These are phyloP conservation scores for Acrocyrtus sp. DNA, from an alignment of 2,888 invertebrate species.

Conservation along the genomic window DNA sequence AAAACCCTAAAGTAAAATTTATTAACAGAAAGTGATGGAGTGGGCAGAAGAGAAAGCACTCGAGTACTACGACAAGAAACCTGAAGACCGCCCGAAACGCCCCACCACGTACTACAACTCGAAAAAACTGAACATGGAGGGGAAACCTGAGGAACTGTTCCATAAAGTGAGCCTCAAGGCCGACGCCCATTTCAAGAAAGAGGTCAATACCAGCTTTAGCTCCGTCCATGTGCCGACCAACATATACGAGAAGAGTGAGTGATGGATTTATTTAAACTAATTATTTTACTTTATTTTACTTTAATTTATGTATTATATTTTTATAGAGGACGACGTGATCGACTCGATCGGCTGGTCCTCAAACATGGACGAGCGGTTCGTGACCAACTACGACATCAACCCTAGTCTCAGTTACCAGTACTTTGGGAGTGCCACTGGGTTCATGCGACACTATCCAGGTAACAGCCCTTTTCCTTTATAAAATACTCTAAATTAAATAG, in stretches of 20 bases:
- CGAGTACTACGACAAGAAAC: constrained; percentile 42
- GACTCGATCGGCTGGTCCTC: constrained; percentile 94
- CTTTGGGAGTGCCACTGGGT: constrained; percentile 93
- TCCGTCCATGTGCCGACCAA: constrained; percentile 95
- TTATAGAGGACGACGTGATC: constrained; percentile 79
- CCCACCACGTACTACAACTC: constrained; percentile 77
- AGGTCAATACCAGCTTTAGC: constrained; percentile 66
- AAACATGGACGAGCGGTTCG: constrained; percentile 83
- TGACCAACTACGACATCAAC: constrained; percentile 85
- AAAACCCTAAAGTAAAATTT: too few species aligned
- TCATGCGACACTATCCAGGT: constrained; percentile 95
- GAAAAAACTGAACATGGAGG: constrained; percentile 74
- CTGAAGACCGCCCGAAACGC: constrained; percentile 26
- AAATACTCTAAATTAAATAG: not conserved
- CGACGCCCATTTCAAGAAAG: constrained; percentile 47
- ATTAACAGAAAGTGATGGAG: constrained; percentile 54
- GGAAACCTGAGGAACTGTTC: constrained; percentile 65
- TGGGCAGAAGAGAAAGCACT: constrained; percentile 57
- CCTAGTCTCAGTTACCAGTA: constrained; percentile 97
- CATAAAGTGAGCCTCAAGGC: constrained; percentile 52
- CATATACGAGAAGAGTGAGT: constrained; percentile 82
- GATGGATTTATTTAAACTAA: not conserved
- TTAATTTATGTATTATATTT: constrained; percentile 6
- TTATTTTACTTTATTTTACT: constrained; percentile 1
- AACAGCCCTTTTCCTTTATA: constrained; percentile 58